A percentile compares a stretch with the other conserved stretches of the same genome.
phyloP scores from a whole-genome alignment of 2,113 vertebrate genomes.

The Solea senegalensis region DNA sequence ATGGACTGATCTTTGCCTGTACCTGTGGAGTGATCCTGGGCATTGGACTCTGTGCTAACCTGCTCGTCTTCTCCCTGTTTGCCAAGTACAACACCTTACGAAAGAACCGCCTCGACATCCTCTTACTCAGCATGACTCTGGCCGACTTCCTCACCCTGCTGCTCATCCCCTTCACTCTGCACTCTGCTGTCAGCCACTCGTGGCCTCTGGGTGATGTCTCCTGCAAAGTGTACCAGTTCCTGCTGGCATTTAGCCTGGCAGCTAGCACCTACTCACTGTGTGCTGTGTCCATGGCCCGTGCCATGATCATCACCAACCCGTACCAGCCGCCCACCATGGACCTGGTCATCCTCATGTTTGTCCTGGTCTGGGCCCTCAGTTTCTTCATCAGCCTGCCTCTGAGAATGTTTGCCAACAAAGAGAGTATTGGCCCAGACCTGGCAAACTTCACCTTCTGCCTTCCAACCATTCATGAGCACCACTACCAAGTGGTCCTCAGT shows the following conservation, averaged over 20 bases:
- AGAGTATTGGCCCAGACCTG: conserved; percentile 55
- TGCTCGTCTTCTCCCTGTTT: conserved; percentile 81
- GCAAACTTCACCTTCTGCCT: conserved; percentile 74
- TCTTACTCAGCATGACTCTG: conserved; percentile 81
- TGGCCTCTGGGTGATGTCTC: conserved; percentile 77
- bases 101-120: conserved; percentile 79
- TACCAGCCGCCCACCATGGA: conserved; percentile 73
- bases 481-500: conserved; percentile 77
- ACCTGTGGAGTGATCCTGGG: conserved; percentile 78
- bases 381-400: conserved; percentile 79
- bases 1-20: conserved; percentile 78
- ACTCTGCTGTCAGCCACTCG: conserved; percentile 72
- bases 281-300: conserved; percentile 78
- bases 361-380: conserved; percentile 77
- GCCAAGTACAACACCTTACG: conserved; percentile 78
- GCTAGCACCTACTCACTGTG: conserved; percentile 84
- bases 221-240: conserved; percentile 84
- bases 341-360: conserved; percentile 73
- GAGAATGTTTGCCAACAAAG: conserved; percentile 73
- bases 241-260: conserved; percentile 79
- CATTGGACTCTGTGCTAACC: conserved; percentile 79
- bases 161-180: conserved; percentile 79
- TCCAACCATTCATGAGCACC: conserved; percentile 75
- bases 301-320: conserved; percentile 76
- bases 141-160: conserved; percentile 81